Evolutionary conservation across 2,113 vertebrate species (phyloP).

Genomic region (Podocnemis expansa): DNA sequence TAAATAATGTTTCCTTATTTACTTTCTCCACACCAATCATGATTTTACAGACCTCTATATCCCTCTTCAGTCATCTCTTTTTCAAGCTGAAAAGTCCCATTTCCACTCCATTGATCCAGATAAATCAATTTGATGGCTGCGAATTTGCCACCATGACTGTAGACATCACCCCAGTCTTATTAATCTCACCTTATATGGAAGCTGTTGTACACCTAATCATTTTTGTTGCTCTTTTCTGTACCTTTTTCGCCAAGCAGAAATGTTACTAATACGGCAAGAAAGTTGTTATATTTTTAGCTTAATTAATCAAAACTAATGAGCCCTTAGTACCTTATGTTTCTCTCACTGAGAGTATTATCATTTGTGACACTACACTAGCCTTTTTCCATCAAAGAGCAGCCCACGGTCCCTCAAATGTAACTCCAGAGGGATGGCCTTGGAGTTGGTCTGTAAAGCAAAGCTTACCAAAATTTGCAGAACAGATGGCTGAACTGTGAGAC

Average conservation of each 20-base stretch:
- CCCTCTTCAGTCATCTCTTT: no score
- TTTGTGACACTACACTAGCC: conserved; percentile 12
- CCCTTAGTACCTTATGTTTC: conserved; percentile 20
- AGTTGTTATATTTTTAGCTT: conserved; percentile 8
- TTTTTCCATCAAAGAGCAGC: conserved; percentile 36
- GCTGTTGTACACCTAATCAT: no score
- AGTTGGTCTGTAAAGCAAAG: conserved; percentile 7
- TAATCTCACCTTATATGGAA: no score
- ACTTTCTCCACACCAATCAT: no score
- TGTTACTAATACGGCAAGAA: conserved; percentile 3
- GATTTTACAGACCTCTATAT: no score
- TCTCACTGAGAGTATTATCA: conserved; percentile 29
- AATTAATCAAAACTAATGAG: conserved; percentile 66
- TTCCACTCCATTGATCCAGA: no score
- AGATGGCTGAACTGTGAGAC: conserved; percentile 50
- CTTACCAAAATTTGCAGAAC: conserved; percentile 42
- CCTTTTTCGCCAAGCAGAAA: not conserved
- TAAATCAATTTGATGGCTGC: no score
- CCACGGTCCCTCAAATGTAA: conserved; percentile 3
- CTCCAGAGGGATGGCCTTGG: not conserved
- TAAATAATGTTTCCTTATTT: no score
- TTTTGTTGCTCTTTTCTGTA: no score
- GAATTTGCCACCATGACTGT: no score
- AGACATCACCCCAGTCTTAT: no score
- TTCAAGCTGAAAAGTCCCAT: no score